phyloP scores from a whole-genome alignment of 1,140 invertebrate genomes.

The Caerostris darwini region DNA sequence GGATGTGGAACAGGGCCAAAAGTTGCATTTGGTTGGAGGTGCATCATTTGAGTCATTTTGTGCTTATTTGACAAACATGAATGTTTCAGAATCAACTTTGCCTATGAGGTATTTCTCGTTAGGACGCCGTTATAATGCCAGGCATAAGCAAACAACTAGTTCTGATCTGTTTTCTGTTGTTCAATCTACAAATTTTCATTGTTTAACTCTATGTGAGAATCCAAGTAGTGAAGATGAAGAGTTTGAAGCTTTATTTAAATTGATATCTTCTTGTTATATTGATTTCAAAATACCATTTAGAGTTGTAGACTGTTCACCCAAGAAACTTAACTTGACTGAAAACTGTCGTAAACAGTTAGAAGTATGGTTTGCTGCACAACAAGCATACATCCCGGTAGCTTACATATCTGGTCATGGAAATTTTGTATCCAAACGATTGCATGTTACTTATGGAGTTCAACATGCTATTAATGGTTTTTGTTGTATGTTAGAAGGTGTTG shows the following conservation, averaged over 20 bases:
- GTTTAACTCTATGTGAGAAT: background rate
- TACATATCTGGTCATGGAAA: constrained; percentile 10
- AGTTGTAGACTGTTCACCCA: constrained; percentile 3
- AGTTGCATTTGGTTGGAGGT: constrained; percentile 43
- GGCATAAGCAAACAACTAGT: background rate
- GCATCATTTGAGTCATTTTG: constrained; percentile 63
- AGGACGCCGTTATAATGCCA: constrained; percentile 36
- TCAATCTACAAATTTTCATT: constrained; percentile 55
- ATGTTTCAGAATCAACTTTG: background rate
- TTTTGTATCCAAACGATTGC: constrained; percentile 56
- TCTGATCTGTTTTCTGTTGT: constrained; percentile 55
- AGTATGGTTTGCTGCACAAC: constrained; percentile 45
- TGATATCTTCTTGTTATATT: constrained; percentile 2
- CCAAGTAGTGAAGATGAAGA: background rate
- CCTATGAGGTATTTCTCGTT: constrained; percentile 46
- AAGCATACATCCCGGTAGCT: constrained; percentile 24
- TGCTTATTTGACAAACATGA: constrained; percentile 72
- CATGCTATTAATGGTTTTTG: constrained; percentile 50
- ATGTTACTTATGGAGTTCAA: constrained; percentile 53
- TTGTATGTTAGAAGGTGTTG: constrained; percentile 32
- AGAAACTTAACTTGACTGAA: constrained; percentile 18
- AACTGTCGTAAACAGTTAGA: constrained; percentile 29
- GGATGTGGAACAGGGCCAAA: background rate
- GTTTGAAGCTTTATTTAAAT: constrained; percentile 4
- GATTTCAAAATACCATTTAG: constrained; percentile 25